Base-by-base conservation (phyloP, 1,140 invertebrate genomes). In the Branchinecta lindahli region DNA sequence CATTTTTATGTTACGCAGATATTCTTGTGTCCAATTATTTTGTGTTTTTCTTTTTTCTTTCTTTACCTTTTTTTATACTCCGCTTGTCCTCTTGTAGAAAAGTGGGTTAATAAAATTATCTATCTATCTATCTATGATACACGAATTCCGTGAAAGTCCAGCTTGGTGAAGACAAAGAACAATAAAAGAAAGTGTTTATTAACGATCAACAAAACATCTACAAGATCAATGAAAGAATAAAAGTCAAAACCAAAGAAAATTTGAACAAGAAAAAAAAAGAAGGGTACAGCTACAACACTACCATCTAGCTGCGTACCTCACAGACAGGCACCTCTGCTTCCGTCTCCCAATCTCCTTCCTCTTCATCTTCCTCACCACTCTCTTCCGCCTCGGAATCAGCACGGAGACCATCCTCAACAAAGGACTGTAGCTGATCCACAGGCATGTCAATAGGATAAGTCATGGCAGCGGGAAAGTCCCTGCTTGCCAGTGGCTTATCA, bases 401-500 rank as follows among this genome's bases (percentile, higher is more conserved):
- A 10, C 66, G 45, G 45, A 72, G 15, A 65, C 61, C 52, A 61
- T 70, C 61, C 44, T 71, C 70, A 46, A 68, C 52, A 46, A 45
- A 33, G 67, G 52, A 68, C 44, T 46, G 52, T 44, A 45, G 44
- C 44, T 66, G 67, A 8, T 44, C 45, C 70, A 68, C 45, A 45
- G 66, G 45, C 44, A n/a, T n/a, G 61, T 65, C 61, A 65, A n/a
- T 20, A n/a, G 45, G 46, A 15, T 44, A 12, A 46, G 45, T 46
- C 45, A 45, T 69, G 45, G 15, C 15, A 8, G 15, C 8, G 45
- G 45, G 47, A 10, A 21, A n/a, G 52, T 65, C 61, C 4, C 47
- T 47, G 20, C 66, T 9, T 15, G 66, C 21, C 9, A 72, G 45
- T 18, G 73, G 73, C 10, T 66, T 68, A 66, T 74, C 73, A 52